phyloP scores from a whole-genome alignment of 2,113 vertebrate species.

The Tragelaphus buxtoni region DNA sequence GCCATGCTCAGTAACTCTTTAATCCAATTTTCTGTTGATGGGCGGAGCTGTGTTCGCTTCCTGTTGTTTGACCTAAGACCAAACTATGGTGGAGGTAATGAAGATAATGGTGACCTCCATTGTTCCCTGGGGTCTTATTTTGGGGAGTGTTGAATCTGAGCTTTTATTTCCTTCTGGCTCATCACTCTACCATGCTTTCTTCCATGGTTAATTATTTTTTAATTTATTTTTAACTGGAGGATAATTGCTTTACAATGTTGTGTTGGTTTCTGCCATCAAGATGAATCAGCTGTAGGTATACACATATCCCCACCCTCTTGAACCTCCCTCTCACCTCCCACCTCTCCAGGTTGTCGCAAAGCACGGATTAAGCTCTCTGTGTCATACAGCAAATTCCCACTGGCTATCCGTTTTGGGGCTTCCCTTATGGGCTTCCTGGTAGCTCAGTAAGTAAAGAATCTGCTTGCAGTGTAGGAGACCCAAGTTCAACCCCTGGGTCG shows the following conservation, averaged over 20 bases:
- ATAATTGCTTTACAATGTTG: neutral
- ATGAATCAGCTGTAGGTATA: neutral
- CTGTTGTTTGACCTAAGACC: neutral
- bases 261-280: neutral
- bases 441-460: neutral
- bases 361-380: neutral
- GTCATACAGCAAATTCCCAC: neutral
- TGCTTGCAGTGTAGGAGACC: neutral
- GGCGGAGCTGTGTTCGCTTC: neutral
- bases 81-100: neutral
- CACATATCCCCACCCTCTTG: accelerated
- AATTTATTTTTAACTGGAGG: neutral
- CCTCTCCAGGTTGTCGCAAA: neutral
- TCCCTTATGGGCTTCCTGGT: neutral
- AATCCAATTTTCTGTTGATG: neutral
- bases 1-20: neutral
- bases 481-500: neutral
- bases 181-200: neutral
- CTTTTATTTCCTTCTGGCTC: neutral
- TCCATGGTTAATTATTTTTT: neutral
- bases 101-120: neutral
- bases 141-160: neutral
- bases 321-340: neutral
- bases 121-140: neutral
- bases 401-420: neutral